These are phyloP conservation scores for Acropternis orthonyx DNA, from an alignment of 2,797 vertebrate species.

Conservation along the genomic window DNA sequence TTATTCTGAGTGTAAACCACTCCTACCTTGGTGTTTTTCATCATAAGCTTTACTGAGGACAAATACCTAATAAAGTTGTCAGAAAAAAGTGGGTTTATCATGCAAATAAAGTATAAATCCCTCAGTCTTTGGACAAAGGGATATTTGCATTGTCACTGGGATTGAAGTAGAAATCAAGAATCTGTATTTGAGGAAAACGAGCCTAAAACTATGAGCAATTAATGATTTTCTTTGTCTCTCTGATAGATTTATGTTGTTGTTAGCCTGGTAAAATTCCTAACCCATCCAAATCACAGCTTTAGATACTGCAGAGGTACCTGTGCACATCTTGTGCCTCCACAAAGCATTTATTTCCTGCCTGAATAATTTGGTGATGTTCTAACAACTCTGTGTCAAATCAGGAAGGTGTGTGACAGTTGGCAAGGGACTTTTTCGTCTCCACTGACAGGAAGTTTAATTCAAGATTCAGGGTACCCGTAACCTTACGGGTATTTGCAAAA, in stretches of 20 bases:
- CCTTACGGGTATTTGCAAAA: neutral
- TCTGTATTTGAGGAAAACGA: neutral
- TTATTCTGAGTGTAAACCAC: neutral
- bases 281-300: neutral
- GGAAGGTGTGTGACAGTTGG: fast-evolving
- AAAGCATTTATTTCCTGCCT: neutral
- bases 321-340: neutral
- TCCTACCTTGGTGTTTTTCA: neutral
- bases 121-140: neutral
- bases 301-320: neutral
- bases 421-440: neutral
- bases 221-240: neutral
- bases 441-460: neutral
- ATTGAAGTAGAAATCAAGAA: neutral
- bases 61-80: neutral
- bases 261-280: neutral
- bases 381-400: neutral
- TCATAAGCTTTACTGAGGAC: neutral
- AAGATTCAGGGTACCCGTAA: neutral
- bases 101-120: neutral
- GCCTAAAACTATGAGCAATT: neutral
- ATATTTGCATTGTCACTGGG: neutral
- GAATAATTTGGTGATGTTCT: neutral
- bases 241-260: neutral
- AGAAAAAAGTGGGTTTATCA: neutral